Evolutionary conservation across 2,888 invertebrate genomes (phyloP).

Genomic region (Theodoxus fluviatilis): DNA sequence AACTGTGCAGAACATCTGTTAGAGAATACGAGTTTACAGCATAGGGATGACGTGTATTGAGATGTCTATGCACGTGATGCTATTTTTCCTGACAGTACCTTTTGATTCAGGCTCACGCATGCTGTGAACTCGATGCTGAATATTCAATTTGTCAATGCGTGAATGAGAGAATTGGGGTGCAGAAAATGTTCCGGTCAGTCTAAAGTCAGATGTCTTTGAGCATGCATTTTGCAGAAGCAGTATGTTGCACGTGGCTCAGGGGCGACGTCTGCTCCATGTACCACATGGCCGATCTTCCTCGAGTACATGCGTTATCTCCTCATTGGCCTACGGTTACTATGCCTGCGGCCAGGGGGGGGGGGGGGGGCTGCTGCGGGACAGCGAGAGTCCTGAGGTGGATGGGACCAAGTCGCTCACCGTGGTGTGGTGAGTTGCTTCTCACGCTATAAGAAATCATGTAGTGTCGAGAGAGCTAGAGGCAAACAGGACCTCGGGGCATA

Average conservation of each 20-base stretch:
- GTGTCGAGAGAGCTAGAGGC: background rate
- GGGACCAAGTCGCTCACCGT: constrained; percentile 84
- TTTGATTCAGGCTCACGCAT: no score
- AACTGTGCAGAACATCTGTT: no score
- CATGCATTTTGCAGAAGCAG: constrained; percentile 69
- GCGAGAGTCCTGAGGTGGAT: constrained; percentile 84
- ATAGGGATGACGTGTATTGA: no score
- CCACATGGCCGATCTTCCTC: constrained; percentile 69
- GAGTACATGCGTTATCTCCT: constrained; percentile 80
- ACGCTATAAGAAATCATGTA: background rate
- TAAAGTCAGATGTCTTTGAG: no score
- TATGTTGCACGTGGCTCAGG: constrained; percentile 73
- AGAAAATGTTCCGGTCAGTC: no score
- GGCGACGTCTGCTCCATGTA: constrained; percentile 81
- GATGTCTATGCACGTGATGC: no score
- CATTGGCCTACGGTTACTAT: constrained; percentile 84
- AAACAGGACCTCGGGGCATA: background rate
- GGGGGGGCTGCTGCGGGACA: constrained; percentile 81
- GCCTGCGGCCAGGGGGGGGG: no score
- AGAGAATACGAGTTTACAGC: no score
- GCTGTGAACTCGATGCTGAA: no score
- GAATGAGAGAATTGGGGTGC: no score
- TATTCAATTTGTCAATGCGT: no score
- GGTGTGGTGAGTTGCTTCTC: constrained; percentile 71
- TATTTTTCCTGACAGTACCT: no score